Conservation (phyloP, 2,113 vertebrate species). For the Edolisoma coerulescens region DNA sequence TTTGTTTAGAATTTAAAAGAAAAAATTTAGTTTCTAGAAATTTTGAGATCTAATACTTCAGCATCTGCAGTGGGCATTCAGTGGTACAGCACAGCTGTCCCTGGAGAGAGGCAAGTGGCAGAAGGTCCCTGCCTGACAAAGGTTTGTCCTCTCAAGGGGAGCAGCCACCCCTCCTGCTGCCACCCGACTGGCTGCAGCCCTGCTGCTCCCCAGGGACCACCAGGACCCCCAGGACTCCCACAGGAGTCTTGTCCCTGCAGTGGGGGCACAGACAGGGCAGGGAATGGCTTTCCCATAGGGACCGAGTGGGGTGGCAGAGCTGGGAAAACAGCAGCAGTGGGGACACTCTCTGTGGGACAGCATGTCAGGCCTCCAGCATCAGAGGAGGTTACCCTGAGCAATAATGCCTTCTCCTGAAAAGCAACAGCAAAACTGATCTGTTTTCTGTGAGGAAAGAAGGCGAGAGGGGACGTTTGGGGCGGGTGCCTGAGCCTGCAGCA, state of each 20-base stretch:
- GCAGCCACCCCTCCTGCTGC: neutral
- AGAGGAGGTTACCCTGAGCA: neutral
- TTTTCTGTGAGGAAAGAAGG: neutral
- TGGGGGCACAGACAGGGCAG: neutral
- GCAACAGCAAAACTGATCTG: accelerated
- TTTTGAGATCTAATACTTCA: neutral
- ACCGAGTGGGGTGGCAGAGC: accelerated
- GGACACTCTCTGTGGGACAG: neutral
- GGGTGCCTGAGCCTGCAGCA: neutral
- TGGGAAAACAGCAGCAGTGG: neutral
- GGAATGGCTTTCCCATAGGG: neutral
- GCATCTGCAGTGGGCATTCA: neutral
- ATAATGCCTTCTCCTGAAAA: neutral
- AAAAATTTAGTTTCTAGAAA: accelerated
- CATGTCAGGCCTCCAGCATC: neutral
- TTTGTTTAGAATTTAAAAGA: neutral
- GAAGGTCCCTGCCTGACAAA: neutral
- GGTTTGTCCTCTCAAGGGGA: neutral
- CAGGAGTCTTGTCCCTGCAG: accelerated
- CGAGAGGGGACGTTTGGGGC: accelerated
- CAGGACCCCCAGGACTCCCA: neutral
- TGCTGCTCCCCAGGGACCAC: neutral
- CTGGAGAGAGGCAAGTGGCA: neutral
- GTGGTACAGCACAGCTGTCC: neutral
- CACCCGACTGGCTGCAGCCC: neutral